Conservation (phyloP, 2,797 vertebrate species). For the Hydrophis major region DNA sequence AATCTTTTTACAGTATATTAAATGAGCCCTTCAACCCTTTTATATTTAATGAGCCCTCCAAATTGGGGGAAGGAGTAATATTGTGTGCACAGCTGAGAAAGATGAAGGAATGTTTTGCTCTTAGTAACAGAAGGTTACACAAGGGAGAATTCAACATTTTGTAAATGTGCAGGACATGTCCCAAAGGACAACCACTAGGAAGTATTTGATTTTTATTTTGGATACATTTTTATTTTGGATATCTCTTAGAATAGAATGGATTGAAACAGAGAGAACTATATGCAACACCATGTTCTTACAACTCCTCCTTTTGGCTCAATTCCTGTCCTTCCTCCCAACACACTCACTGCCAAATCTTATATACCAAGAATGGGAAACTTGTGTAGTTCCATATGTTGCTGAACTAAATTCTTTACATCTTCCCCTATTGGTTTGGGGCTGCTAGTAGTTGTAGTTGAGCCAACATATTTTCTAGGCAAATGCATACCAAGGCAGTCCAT, state of each 20-base stretch:
- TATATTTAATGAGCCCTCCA: neutral
- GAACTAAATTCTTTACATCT: neutral
- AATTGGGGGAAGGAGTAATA: neutral
- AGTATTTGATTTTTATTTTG: neutral
- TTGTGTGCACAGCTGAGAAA: neutral
- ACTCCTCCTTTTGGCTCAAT: neutral
- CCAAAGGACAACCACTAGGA: constrained; percentile 15
- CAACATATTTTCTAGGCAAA: neutral
- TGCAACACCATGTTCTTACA: too few species aligned
- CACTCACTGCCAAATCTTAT: neutral
- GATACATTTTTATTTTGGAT: fast-evolving
- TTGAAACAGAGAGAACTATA: neutral
- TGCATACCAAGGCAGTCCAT: neutral
- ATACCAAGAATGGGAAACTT: neutral
- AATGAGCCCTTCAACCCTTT: neutral
- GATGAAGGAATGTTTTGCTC: neutral
- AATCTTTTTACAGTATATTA: neutral
- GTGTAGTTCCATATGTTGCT: neutral
- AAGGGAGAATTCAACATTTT: neutral
- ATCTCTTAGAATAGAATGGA: neutral
- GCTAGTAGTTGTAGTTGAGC: neutral
- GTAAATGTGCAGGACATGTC: neutral
- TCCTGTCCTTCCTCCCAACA: neutral
- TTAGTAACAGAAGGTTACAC: neutral
- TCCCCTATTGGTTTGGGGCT: neutral